A percentile compares a stretch with the other conserved stretches of the same genome.
Conservation (phyloP, 2,797 vertebrate genomes). For the Siniperca obscura region DNA sequence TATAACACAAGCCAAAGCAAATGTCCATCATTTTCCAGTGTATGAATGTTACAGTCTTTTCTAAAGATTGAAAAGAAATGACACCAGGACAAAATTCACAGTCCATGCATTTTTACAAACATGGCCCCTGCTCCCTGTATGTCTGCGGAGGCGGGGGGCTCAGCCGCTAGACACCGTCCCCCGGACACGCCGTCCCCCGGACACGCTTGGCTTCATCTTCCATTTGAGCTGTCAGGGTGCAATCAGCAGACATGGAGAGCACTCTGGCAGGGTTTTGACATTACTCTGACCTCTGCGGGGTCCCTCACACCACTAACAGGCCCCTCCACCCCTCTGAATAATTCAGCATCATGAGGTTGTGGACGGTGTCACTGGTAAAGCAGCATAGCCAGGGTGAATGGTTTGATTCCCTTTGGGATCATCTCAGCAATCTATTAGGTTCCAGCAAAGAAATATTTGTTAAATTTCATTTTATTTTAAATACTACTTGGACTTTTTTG, state of each 20-base stretch:
- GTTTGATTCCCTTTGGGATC: slow-evolving; percentile 28
- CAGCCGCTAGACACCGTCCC: slow-evolving; percentile 1
- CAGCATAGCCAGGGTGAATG: not conserved
- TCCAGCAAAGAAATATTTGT: not conserved
- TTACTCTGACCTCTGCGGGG: slow-evolving; percentile 63
- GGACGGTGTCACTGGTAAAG: not conserved
- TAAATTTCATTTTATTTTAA: not conserved
- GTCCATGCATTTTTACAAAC: slow-evolving; percentile 29
- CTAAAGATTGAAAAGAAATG: slow-evolving; percentile 6
- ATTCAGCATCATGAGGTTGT: slow-evolving; percentile 42
- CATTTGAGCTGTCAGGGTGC: slow-evolving; percentile 63
- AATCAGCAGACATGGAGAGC: slow-evolving; percentile 55
- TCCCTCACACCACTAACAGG: slow-evolving; percentile 49
- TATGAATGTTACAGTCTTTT: not conserved
- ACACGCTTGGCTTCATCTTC: slow-evolving; percentile 65
- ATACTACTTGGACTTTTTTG: not conserved
- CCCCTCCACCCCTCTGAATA: slow-evolving; percentile 45
- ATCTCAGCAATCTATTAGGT: not conserved
- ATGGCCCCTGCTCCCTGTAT: not conserved
- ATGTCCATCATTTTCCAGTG: not conserved
- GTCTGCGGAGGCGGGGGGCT: slow-evolving; percentile 21
- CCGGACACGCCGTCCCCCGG: slow-evolving; percentile 22
- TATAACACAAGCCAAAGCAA: not conserved
- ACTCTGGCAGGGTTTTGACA: slow-evolving; percentile 49
- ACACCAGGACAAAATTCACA: slow-evolving; percentile 28